Evolutionary conservation across 2,888 invertebrate species (phyloP), one percentile per base, ranked within the genome.

Genomic region (Tenthredo mesomela): DNA sequence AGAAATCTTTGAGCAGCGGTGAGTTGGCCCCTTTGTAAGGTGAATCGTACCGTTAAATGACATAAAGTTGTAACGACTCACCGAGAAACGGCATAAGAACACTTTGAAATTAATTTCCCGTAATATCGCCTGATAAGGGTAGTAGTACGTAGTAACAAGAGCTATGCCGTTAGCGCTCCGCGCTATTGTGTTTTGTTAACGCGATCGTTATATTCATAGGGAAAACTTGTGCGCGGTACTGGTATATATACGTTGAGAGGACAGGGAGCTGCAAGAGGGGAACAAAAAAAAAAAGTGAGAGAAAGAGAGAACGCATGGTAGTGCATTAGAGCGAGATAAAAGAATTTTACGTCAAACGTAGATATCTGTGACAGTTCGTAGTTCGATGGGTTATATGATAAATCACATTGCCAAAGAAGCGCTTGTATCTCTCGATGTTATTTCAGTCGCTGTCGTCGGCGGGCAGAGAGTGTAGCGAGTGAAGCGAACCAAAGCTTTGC

Each of bases 61-160:
- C 67, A 82, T 82, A 82, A 82, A 82, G 82, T 82, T 82, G 67
- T 82, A 82, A 82, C 82, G 82, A 82, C 47, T 67, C 43, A 15
- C 10, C 25, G 43, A 70, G 82, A 82, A 67, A 67, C 67, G 70
- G 50, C 82, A 67, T 82, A 82, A 70, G 70, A 82, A 65, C 82
- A 67, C 82, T 82, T 82, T 37, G 82, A 58, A 82, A 82, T 82
- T 82, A 82, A 82, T 82, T 82, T 82, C 50, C 82, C 82, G 82
- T 82, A 82, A 82, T 82, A 70, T 82, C 50, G 82, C 25, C 82
- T 67, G 82, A 82, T 82, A 82, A 82, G 82, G 82, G 58, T 40
- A 40, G 37, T 82, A 82, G 47, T 67, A 82, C 25, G 37, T 82
- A 82, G 47, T 67, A 82, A 70, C 82, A 33, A 43, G 47, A 67